phyloP scores from a whole-genome alignment of 1,140 invertebrate genomes.

The Eciton burchellii region DNA sequence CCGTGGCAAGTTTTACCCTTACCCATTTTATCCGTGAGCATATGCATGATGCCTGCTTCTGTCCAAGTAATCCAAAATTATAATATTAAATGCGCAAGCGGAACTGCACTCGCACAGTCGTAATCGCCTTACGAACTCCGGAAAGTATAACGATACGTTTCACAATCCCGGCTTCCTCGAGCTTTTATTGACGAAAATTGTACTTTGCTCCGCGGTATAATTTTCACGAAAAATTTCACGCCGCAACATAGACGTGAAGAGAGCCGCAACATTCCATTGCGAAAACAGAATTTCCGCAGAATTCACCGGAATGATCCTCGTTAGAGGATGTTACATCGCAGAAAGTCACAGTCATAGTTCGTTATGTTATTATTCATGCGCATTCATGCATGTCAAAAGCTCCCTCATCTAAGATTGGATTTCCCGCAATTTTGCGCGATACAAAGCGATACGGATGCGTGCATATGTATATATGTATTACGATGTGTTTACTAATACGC shows the following conservation, averaged over 20 bases:
- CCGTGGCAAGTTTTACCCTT: slow-evolving; percentile 5
- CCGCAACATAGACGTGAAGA: not conserved
- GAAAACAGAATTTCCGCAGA: not conserved
- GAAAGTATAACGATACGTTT: slow-evolving; percentile 31
- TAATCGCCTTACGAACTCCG: slow-evolving; percentile 24
- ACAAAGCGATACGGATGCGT: not conserved
- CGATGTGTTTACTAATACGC: not conserved
- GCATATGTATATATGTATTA: not conserved
- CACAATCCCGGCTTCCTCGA: slow-evolving; percentile 4
- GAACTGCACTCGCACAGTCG: slow-evolving; percentile 1
- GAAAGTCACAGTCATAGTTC: slow-evolving; percentile 9
- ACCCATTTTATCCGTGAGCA: not conserved
- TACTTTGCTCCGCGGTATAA: not conserved
- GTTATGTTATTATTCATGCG: not conserved
- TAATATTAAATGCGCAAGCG: slow-evolving; percentile 40
- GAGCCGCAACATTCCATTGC: not conserved
- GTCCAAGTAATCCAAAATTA: slow-evolving; percentile 44
- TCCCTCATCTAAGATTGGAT: not conserved
- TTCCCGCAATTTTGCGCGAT: not conserved
- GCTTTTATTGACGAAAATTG: slow-evolving; percentile 2
- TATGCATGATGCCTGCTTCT: not conserved
- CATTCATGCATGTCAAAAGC: slow-evolving; percentile 5
- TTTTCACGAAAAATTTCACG: not conserved
- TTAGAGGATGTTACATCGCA: not conserved
- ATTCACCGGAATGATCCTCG: not conserved